Conservation (phyloP, 2,113 vertebrate species). For the Colaptes auratus region DNA sequence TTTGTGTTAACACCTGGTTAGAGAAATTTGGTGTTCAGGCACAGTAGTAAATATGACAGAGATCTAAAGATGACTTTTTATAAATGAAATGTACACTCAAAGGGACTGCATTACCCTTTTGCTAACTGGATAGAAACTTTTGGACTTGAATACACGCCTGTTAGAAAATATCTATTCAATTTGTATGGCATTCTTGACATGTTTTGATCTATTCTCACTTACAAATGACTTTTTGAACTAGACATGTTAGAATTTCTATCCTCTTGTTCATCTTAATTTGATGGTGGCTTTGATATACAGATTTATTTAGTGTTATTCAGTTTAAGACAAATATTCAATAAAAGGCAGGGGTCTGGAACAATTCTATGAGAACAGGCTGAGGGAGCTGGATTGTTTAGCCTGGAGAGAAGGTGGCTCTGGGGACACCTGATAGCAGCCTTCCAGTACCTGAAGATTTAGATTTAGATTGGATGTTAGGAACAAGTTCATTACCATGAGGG, state of each 20-base stretch:
- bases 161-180: not conserved
- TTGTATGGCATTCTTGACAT: not conserved
- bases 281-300: not conserved
- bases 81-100: not conserved
- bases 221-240: not conserved
- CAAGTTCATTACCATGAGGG: too few species aligned
- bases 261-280: not conserved
- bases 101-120: not conserved
- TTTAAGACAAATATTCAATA: not conserved
- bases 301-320: not conserved
- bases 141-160: not conserved
- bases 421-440: too few species aligned
- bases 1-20: not conserved
- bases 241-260: not conserved
- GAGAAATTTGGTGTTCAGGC: not conserved
- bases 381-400: too few species aligned
- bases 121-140: not conserved
- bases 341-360: too few species aligned
- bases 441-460: too few species aligned
- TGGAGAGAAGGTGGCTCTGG: too few species aligned
- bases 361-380: too few species aligned
- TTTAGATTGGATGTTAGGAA: too few species aligned
- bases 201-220: not conserved
- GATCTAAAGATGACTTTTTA: not conserved
- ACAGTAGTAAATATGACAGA: not conserved